Base-by-base conservation (phyloP, 2,113 vertebrate genomes). In the Guaruba guarouba region DNA sequence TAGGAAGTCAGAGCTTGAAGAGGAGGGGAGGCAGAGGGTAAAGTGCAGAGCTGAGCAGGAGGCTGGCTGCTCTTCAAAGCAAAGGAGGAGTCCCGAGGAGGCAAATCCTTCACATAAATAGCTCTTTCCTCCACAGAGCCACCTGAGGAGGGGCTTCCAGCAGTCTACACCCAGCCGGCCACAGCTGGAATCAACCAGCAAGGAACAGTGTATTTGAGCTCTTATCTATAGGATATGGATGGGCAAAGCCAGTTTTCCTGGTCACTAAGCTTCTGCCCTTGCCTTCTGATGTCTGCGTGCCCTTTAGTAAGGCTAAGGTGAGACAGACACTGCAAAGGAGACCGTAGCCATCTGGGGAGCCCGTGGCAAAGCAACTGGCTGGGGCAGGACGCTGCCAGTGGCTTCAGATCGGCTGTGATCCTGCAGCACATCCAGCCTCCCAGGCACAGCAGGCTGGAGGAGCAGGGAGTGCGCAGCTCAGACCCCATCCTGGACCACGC, bases 41-140 rank as follows among this genome's bases (percentile, higher is more conserved):
- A 97, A 96, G 93, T 92, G 86, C 91, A 84, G 88, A 90, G 92
- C 92, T 55, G 88, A 93, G 93, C 70, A 31, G 84, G 41, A 77
- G 13, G 85, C 86, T 57, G 85, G 55, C 51, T 1, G 9, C 63
- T 81, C 49, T 63, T 67, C 68, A 35, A 78, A 95, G 89, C 88
- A 68, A 76, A 86, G 46, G 41, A 74, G 91, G 41, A 75, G 90
- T 37, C 69, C 49, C 24, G 1, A 61, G 86, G 77, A 71, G 49
- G 57, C 35, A 74, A 51, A 29, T 71, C 92, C 94, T 92, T 86
- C 92, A 88, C 92, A 88, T 48, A 1, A 54, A 27, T 3, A 73
- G 68, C 76, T 68, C 71, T 48, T 68, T 70, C 61, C 59, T 90
- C 68, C 59, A 68, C 74, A 59, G 33, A 82, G 31, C 76, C 63